Evolutionary conservation across 1,140 invertebrate genomes (phyloP), one percentile per base, ranked within the genome.

Genomic region (Atta colombica): DNA sequence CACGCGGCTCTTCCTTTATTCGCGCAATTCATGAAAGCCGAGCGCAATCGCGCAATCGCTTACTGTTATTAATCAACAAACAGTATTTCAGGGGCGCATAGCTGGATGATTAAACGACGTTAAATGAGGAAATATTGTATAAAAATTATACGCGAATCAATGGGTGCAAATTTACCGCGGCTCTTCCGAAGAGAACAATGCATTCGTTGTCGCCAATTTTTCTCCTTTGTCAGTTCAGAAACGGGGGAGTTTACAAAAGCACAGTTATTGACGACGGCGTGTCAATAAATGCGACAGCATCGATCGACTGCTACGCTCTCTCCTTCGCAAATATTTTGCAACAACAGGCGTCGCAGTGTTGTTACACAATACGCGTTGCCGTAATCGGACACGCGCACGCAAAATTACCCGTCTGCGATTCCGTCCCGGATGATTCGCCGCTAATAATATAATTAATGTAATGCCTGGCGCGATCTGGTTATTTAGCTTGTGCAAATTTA

Each of bases 381-480:
- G 51, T 71, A 81, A 84, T 84, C 55, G 39, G 25, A 61, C 68
- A 39, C 68, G 25, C 25, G 35, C n/a, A 49, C 68, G 68, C 68
- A 49, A 84, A 63, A 84, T 84, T 60, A 51, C 80, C 77, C 63
- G 63, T 68, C 77, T 77, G 58, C 80, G 80, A 81, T 80, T 80
- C 31, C 63, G 77, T 80, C 65, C 65, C 78, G 78, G 65, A 61
- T 84, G 80, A 84, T 72, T 75, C 80, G 69, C 55, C 80, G 55
- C 55, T 84, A 84, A 84, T 84, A 84, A 84, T 84, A 84, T 84
- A 74, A 84, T 84, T 84, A 84, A 84, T 61, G 80, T 74, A 82
- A 82, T 61, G 80, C n/a, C 39, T 55, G 69, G 69, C 25, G 55
- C 39, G 60, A 81, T 82, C 68, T n/a, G 80, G 39, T 75, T 84